phyloP scores from a whole-genome alignment of 2,797 vertebrate species.

The Premnoplex brunnescens region DNA sequence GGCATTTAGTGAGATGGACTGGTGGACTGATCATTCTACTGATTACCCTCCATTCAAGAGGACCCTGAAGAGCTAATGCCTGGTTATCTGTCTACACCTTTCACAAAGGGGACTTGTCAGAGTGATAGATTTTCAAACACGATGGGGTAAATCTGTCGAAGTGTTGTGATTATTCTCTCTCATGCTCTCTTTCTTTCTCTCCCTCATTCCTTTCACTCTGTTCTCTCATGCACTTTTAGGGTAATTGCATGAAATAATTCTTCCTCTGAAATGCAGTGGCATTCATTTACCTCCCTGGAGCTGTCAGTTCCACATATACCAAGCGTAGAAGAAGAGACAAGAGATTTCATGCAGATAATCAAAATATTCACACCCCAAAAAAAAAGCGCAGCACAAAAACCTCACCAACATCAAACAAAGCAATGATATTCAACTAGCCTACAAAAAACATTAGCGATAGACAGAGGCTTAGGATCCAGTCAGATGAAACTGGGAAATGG shows the following conservation, averaged over 20 bases:
- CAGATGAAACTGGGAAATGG: neutral
- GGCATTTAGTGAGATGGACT: neutral
- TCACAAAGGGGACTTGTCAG: slow-evolving; percentile 23
- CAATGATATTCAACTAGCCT: neutral
- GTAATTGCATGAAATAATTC: slow-evolving; percentile 69
- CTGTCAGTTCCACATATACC: slow-evolving; percentile 19
- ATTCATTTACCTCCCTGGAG: slow-evolving; percentile 43
- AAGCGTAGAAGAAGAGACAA: neutral
- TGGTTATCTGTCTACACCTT: slow-evolving; percentile 28
- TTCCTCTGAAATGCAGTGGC: slow-evolving; percentile 58
- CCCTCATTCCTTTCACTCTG: slow-evolving; percentile 9
- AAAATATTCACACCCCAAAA: neutral
- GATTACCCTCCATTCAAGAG: neutral
- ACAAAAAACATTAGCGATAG: neutral
- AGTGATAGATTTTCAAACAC: slow-evolving; percentile 66
- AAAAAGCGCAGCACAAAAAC: neutral
- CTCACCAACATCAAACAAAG: neutral
- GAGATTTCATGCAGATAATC: slow-evolving; percentile 30
- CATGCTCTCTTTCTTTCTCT: slow-evolving; percentile 28
- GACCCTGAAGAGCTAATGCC: slow-evolving; percentile 28
- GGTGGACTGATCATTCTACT: neutral
- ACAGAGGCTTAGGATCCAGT: neutral
- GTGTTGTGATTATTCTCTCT: slow-evolving; percentile 62
- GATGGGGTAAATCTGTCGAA: slow-evolving; percentile 49
- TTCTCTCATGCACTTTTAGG: slow-evolving; percentile 48